phyloP scores from a whole-genome alignment of 1,140 invertebrate genomes.

The Phthorimaea operculella region DNA sequence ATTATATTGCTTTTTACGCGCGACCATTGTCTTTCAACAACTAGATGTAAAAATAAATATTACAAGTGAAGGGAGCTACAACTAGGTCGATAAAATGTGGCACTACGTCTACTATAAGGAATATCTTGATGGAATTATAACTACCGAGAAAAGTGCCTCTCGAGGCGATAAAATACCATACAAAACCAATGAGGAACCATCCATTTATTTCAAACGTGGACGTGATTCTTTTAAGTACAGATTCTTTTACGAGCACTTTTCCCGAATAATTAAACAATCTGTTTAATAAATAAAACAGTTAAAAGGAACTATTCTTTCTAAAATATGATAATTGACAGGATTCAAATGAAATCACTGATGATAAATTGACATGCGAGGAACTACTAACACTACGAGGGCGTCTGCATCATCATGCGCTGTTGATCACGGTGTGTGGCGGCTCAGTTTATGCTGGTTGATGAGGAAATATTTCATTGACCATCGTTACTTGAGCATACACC shows the following conservation, averaged over 20 bases:
- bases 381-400: constrained; percentile 21
- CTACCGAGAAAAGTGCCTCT: constrained; percentile 24
- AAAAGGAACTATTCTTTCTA: constrained; percentile 35
- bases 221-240: background rate
- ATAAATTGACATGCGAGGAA: constrained; percentile 56
- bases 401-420: no score
- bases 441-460: no score
- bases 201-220: background rate
- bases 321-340: constrained; percentile 55
- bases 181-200: no score
- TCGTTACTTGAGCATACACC: no score
- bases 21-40: constrained; percentile 37
- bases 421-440: no score
- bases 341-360: constrained; percentile 52
- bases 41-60: constrained; percentile 23
- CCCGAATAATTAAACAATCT: constrained; percentile 6
- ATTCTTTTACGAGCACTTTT: background rate
- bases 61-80: constrained; percentile 18
- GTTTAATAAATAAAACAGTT: constrained; percentile 18
- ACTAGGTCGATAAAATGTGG: constrained; percentile 29
- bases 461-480: no score
- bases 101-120: constrained; percentile 39
- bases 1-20: constrained; percentile 60
- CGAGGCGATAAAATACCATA: constrained; percentile 11
- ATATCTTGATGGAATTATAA: constrained; percentile 25